phyloP scores from a whole-genome alignment of 2,113 vertebrate species.

The Fregetta grallaria region DNA sequence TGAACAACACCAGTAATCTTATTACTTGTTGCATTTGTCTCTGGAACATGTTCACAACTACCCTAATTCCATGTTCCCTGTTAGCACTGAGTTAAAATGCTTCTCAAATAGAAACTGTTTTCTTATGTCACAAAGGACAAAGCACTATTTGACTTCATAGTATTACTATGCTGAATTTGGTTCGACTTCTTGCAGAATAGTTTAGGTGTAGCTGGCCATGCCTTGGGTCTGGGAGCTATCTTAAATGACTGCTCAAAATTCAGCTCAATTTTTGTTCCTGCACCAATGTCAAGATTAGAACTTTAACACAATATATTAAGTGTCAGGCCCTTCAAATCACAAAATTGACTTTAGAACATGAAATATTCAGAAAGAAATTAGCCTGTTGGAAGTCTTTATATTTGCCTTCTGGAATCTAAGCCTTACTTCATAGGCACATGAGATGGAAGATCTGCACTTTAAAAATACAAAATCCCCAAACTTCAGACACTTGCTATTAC shows the following conservation, averaged over 20 bases:
- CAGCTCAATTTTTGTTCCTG: background rate
- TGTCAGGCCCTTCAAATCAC: background rate
- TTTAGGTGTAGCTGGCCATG: background rate
- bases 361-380: background rate
- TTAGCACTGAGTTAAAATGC: background rate
- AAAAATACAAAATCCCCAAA: background rate
- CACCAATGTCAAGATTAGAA: background rate
- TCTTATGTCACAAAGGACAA: background rate
- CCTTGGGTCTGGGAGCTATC: background rate
- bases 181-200: background rate
- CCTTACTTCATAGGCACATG: background rate
- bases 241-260: background rate
- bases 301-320: background rate
- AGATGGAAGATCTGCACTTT: background rate
- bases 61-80: background rate
- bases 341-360: background rate
- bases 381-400: background rate
- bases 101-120: background rate
- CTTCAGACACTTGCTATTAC: background rate
- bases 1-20: background rate
- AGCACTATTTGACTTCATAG: background rate
- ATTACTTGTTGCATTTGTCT: background rate
- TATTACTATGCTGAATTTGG: background rate
- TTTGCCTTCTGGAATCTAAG: background rate
- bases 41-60: background rate